These are phyloP conservation scores for Emydura subglobosa DNA, from an alignment of 2,113 vertebrate species.

Conservation along the genomic window DNA sequence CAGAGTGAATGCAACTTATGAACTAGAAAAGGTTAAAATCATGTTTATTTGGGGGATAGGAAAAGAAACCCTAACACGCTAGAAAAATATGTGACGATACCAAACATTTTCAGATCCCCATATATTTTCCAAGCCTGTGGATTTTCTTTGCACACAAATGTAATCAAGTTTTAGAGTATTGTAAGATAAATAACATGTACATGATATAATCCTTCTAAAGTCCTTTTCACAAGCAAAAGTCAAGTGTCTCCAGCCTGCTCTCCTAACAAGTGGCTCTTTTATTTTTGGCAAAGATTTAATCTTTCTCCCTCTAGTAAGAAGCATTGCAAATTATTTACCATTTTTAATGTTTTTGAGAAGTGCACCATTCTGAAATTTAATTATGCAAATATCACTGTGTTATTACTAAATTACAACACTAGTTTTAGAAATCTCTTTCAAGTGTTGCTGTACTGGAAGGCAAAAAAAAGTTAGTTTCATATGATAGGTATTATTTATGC, in stretches of 20 bases:
- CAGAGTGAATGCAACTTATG: background rate
- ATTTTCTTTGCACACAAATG: background rate
- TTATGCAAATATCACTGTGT: background rate
- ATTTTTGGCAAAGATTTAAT: background rate
- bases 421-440: rapidly evolving
- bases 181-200: background rate
- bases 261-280: rapidly evolving
- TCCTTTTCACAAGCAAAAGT: background rate
- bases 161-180: background rate
- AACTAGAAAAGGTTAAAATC: background rate
- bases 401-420: background rate
- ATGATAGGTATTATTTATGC: background rate
- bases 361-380: background rate
- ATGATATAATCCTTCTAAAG: background rate
- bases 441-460: background rate
- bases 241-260: background rate
- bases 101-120: rapidly evolving
- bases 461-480: background rate
- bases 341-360: background rate
- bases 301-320: background rate
- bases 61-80: background rate
- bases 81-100: background rate
- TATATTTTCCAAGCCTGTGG: background rate
- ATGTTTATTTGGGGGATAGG: rapidly evolving
- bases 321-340: background rate